phyloP scores from a whole-genome alignment of 2,888 invertebrate genomes.

The Rugalucina vietnamica region DNA sequence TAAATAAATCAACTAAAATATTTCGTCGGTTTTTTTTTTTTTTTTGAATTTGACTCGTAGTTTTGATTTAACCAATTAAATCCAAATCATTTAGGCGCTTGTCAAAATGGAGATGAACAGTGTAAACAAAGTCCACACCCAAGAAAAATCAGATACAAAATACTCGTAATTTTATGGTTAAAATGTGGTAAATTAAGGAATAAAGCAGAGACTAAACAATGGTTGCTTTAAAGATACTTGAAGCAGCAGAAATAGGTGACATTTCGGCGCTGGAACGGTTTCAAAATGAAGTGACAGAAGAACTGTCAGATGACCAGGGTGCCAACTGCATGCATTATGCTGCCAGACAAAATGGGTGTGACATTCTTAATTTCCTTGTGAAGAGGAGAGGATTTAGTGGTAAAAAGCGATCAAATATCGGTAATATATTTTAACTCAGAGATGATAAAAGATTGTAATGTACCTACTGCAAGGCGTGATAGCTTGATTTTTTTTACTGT shows the following conservation, averaged over 20 bases:
- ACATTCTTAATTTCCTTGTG: conserved; percentile 79
- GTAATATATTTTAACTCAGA: too few relatives aligned
- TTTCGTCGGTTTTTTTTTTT: too few relatives aligned
- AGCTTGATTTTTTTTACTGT: too few relatives aligned
- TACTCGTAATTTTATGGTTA: neutral
- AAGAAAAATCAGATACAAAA: neutral
- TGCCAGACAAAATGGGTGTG: conserved; percentile 80
- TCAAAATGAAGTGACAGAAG: conserved; percentile 41
- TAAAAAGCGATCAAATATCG: conserved; percentile 63
- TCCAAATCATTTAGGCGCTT: neutral
- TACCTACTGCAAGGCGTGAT: too few relatives aligned
- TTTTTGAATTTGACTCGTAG: too few relatives aligned
- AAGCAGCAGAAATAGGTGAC: conserved; percentile 69
- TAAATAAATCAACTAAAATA: too few relatives aligned
- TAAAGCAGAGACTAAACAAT: conserved; percentile 41
- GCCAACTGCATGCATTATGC: conserved; percentile 83
- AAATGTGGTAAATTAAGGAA: neutral
- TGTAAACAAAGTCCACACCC: conserved; percentile 17
- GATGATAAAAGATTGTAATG: too few relatives aligned
- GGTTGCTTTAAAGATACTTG: conserved; percentile 56
- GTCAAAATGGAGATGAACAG: neutral
- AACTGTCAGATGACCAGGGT: conserved; percentile 77
- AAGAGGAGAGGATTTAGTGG: conserved; percentile 72
- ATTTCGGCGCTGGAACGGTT: conserved; percentile 49
- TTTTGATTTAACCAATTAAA: too few relatives aligned